Evolutionary conservation across 2,888 invertebrate genomes (phyloP), one percentile per base, ranked within the genome.

Genomic region (Tanypteryx hageni): DNA sequence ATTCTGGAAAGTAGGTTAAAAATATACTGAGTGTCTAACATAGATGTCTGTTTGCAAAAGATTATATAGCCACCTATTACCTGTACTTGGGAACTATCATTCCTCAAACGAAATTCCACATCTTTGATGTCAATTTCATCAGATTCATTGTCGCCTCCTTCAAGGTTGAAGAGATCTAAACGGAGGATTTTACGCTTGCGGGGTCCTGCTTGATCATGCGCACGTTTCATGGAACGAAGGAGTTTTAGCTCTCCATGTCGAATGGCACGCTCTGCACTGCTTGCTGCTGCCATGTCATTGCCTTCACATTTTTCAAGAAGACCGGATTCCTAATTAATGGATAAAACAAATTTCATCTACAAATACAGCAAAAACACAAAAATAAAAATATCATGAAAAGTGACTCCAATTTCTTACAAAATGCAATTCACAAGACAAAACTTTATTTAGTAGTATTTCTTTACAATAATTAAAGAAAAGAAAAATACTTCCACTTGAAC

Each of bases 181-280:
- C 97, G 98, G 11, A 99, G 96, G 68, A 97, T 96, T 94, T 98
- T 98, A 93, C 97, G 96, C 93, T 96, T 97, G 94, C 96, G 96
- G 0, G 96, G 96, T 56, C 97, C 97, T 93, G 96, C 96, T 93
- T 97, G 97, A 94, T 96, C 97, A 94, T 97, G 96, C 93, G 97
- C 95, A 92, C 96, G 96, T 95, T 97, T 97, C 95, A 99, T 96
- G 92, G 97, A 97, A 94, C 97, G 97, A 57, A 99, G 95, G 93
- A 98, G 97, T 94, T 98, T 98, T 93, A 99, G 95, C 95, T 99
- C 99, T 0, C 99, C 99, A 94, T 98, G 97, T 83, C 98, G 96
- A 93, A 98, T 96, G 0, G 98, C 96, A 93, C 99, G 96, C 94
- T 99, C 98, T 0, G 97, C 95, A 93, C 98, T 97, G 44, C 95